Evolutionary conservation across 2,797 vertebrate genomes (phyloP), one percentile per base, ranked within the genome.

Genomic region (Pogoniulus pusillus): DNA sequence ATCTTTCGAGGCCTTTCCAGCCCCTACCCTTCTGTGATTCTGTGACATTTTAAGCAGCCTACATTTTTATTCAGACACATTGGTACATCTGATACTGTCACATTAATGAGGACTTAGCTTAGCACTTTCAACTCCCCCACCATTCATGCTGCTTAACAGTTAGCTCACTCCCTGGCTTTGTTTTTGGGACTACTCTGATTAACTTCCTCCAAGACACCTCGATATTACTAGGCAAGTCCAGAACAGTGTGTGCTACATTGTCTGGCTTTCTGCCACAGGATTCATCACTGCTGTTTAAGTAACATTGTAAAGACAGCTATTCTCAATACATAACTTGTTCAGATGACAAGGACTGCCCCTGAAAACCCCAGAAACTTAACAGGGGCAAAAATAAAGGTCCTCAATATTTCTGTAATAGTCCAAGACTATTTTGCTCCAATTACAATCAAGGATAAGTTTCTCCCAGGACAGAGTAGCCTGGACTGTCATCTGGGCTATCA

Each of bases 161-260:
- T 81, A 82, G 54, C 53, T 88, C 39, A 34, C n/a, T 49, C 53
- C 34, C 39, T 41, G 45, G 29, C 54, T 76, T 79, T 84, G 30
- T 16, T 84, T 91, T 79, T 1, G 3, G 43, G 41, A 60, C 43
- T 37, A 0, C 20, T 57, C 27, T 7, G 19, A 32, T 7, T 10
- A 86, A 32, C 7, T 79, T 9, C 58, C 35, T 74, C 78, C 75
- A 85, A 58, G 86, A 41, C 83, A 92, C 57, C 49, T 73, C 60
- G 34, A 39, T 43, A 23, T 55, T 16, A 62, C 49, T 35, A 53
- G 43, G 53, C 53, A 66, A 71, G 32, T 16, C 57, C 64, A 64
- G 62, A 80, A 43, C 14, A 27, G 14, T 0, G 1, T 51, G 65
- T 73, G 60, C 30, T 60, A 73, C 12, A 4, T 80, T 60, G 35